Base-by-base conservation (phyloP, 2,797 vertebrate genomes). In the Huso huso region DNA sequence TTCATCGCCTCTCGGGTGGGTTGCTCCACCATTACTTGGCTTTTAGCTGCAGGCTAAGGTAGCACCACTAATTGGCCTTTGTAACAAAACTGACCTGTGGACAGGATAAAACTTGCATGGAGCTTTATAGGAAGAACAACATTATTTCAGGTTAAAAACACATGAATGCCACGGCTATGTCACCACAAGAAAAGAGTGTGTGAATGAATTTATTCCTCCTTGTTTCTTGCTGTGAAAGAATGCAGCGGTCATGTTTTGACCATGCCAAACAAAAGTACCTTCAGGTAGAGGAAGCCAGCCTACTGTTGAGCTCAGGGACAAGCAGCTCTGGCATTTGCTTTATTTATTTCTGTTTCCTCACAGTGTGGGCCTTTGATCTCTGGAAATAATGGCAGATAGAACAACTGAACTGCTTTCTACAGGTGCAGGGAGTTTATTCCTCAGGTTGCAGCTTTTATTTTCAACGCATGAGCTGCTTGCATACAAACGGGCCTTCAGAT, bases 51-150 rank as follows among this genome's bases (percentile, higher is more conserved):
- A 93, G 96, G 95, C 93, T 88, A 95, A 95, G 95, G 94, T 95
- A 94, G 92, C 90, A 90, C 90, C 82, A 87, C 92, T 97, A 97
- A 97, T 99, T 95, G 94, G 93, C 92, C 91, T 92, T 93, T 92
- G 93, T 94, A 97, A 97, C 93, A 96, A 94, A 96, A 95, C 93
- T 93, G 94, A 94, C 91, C 92, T 91, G 91, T 91, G 92, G 93
- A 93, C 94, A 94, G 94, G 95, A 94, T 93, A 89, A 87, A 89
- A 94, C 95, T 93, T 92, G 92, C 90, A 88, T 88, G 85, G 84
- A 85, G 89, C 88, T 92, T 90, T 77, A 68, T 37, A 37, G 37
- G 37, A 89, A 87, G 87, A 84, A 79, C 87, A 90, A 93, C 92
- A 92, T 92, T 91, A 90, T 91, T 90, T 84, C 86, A 86, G 86